Conservation (phyloP, 2,797 vertebrate genomes). For the Catostomus latipinnis region DNA sequence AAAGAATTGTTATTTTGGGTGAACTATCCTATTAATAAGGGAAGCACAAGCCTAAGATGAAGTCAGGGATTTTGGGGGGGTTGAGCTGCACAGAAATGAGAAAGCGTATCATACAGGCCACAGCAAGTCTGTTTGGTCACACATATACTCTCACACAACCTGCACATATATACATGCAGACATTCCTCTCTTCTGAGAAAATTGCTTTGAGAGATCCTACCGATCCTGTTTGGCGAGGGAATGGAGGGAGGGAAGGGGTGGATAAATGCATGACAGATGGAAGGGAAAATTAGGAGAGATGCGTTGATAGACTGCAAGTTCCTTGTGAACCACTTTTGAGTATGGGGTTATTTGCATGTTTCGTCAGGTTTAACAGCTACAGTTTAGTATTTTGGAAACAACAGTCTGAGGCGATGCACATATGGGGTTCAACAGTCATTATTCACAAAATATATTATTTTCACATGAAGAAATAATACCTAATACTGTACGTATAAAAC, state of each 20-base stretch:
- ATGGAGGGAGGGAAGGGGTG: conserved; percentile 67
- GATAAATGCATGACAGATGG: conserved; percentile 67
- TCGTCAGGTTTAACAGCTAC: conserved; percentile 70
- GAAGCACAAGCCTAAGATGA: not conserved
- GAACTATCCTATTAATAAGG: not conserved
- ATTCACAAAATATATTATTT: not conserved
- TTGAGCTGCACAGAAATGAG: not conserved
- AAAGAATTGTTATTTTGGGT: too few relatives aligned
- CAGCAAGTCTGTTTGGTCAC: conserved; percentile 35
- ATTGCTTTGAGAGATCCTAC: conserved; percentile 79
- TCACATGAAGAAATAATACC: not conserved
- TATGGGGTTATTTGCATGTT: conserved; percentile 75
- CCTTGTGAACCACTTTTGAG: conserved; percentile 61
- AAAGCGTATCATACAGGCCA: conserved; percentile 22
- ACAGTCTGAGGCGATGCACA: not conserved
- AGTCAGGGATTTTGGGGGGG: not conserved
- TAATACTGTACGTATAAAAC: not conserved
- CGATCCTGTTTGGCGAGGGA: conserved; percentile 83
- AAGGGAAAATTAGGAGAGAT: conserved; percentile 32
- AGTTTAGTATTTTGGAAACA: not conserved
- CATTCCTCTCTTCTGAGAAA: conserved; percentile 84
- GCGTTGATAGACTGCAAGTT: conserved; percentile 13
- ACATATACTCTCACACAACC: conserved; percentile 22
- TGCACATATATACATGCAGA: conserved; percentile 47
- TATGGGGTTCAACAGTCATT: not conserved